A percentile compares a stretch with the other conserved stretches of the same genome.
phyloP scores from a whole-genome alignment of 2,113 vertebrate species.

The Bagarius yarrelli region DNA sequence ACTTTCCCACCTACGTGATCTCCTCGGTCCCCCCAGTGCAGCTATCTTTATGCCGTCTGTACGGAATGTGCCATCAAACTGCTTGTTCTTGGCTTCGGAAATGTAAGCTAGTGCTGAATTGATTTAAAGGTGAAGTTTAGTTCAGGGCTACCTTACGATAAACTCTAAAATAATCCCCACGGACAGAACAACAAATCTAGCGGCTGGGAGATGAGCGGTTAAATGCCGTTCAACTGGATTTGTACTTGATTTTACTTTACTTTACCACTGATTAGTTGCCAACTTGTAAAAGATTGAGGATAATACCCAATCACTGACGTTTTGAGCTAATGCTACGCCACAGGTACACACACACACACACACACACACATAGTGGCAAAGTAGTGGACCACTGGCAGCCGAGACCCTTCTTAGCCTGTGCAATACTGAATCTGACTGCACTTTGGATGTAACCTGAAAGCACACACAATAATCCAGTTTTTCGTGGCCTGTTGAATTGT shows the following conservation, averaged over 20 bases:
- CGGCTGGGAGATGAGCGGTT: constrained; percentile 5
- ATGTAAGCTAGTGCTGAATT: constrained; percentile 11
- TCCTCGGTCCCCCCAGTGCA: background rate
- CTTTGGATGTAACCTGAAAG: constrained; percentile 21
- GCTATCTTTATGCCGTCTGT: constrained; percentile 13
- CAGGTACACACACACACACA: constrained; percentile 2
- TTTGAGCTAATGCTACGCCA: background rate
- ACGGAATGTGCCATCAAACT: background rate
- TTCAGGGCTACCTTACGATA: background rate
- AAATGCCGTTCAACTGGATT: background rate
- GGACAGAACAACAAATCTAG: background rate
- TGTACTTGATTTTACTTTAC: constrained; percentile 16
- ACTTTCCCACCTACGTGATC: constrained; percentile 23
- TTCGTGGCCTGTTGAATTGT: constrained; percentile 30
- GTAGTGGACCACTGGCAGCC: background rate
- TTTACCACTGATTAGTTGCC: constrained; percentile 36
- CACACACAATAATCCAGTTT: constrained; percentile 42
- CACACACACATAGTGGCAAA: background rate
- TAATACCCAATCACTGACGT: constrained; percentile 19
- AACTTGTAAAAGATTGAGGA: constrained; percentile 24
- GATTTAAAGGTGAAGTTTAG: background rate
- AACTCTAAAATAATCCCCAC: background rate
- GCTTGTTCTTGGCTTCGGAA: background rate
- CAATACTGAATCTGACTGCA: constrained; percentile 41
- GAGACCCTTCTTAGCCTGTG: constrained; percentile 33